phyloP scores from a whole-genome alignment of 2,113 vertebrate genomes.

The Pelvicachromis taeniatus region DNA sequence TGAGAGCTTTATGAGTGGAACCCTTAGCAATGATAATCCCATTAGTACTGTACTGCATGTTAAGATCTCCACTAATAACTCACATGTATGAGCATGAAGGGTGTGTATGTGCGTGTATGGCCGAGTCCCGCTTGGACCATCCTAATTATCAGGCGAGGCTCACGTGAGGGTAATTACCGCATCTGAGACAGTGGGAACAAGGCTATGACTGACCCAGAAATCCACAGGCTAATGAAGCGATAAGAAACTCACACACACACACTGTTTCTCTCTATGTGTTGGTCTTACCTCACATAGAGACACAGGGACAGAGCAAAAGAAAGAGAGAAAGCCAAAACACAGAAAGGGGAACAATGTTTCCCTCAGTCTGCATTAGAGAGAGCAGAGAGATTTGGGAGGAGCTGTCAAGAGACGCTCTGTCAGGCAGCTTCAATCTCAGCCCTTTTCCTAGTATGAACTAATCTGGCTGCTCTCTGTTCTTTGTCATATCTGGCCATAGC shows the following conservation, averaged over 20 bases:
- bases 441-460: slow-evolving; percentile 27
- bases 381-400: slow-evolving; percentile 48
- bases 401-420: slow-evolving; percentile 44
- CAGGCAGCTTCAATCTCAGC: slow-evolving; percentile 38
- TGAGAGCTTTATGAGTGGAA: slow-evolving; percentile 47
- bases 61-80: slow-evolving; percentile 51
- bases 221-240: slow-evolving; percentile 41
- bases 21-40: slow-evolving; percentile 58
- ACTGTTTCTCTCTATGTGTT: neutral
- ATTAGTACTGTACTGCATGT: slow-evolving; percentile 48
- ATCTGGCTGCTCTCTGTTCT: slow-evolving; percentile 60
- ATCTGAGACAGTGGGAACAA: slow-evolving; percentile 41
- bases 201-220: slow-evolving; percentile 56
- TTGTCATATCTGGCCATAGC: slow-evolving; percentile 51
- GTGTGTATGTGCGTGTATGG: neutral
- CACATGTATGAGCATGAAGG: slow-evolving; percentile 5
- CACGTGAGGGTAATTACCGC: slow-evolving; percentile 61
- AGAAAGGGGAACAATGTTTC: slow-evolving; percentile 43
- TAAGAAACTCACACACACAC: neutral
- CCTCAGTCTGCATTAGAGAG: slow-evolving; percentile 33
- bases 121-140: slow-evolving; percentile 4
- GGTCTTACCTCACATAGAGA: slow-evolving; percentile 28
- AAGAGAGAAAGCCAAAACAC: slow-evolving; percentile 6
- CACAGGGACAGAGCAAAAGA: neutral
- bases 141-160: slow-evolving; percentile 60